Evolutionary conservation across 2,888 invertebrate genomes (phyloP), one percentile per base, ranked within the genome.

Genomic region (Amaurobius ferox): DNA sequence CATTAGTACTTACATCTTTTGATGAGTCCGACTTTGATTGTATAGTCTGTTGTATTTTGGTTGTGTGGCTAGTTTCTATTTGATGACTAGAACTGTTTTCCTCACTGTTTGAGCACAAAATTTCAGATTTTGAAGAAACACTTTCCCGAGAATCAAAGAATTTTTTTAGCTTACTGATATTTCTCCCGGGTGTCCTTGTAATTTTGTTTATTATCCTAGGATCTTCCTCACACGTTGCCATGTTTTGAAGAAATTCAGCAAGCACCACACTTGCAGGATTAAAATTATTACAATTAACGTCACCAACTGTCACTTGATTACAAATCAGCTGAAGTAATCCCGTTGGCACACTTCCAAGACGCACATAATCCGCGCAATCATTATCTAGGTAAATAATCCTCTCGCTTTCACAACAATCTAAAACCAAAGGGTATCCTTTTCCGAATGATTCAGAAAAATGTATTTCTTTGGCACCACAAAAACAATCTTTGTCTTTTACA

Each of bases 161-260:
- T 40, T 67, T 64, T 48, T 79, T 86, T n/a, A 86, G 28, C 35
- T 86, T 79, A 13, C 78, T 72, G 28, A 86, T 79, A 19, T 86
- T 86, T 40, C 66, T 68, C 19, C 86, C 86, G 29, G 72, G 78
- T 48, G 73, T 73, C 19, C 79, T 55, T 16, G 71, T 71, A 28
- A 66, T 66, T 55, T 64, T 76, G 32, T 62, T 68, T 6, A 81
- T 30, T 3, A 32, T 67, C 30, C 83, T 71, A 26, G 72, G 71
- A 35, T 83, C 70, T 6, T 55, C 48, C 5, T 76, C 76, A 23
- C 44, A 48, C 5, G 81, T 71, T 48, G 81, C 81, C 83, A 83
- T 83, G n/a, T 32, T 64, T 61, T 32, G 19, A 13, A 48, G 66
- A 9, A 61, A 66, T 30, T 48, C 16, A 48, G 13, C n/a, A 19